Conservation (phyloP, 1,140 invertebrate genomes). For the Prorops nasuta region DNA sequence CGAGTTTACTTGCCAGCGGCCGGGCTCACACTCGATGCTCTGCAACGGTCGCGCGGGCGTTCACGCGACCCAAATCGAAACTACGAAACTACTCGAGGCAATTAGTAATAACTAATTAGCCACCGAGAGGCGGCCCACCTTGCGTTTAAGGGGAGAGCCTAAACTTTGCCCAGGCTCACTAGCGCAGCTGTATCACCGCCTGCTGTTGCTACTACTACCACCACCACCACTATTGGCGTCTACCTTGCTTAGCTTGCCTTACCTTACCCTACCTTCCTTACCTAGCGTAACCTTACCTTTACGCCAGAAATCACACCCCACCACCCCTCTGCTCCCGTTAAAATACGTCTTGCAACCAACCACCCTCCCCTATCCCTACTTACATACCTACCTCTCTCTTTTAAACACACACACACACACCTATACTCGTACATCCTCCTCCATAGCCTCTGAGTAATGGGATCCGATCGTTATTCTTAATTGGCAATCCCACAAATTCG, state of each 20-base stretch:
- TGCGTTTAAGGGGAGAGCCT: neutral
- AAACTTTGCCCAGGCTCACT: slow-evolving; percentile 13
- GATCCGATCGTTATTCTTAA: slow-evolving; percentile 22
- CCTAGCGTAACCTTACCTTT: too few species aligned
- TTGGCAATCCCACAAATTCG: slow-evolving; percentile 9
- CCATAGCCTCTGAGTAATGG: too few species aligned
- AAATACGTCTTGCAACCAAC: slow-evolving; percentile 1
- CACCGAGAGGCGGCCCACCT: slow-evolving; percentile 8
- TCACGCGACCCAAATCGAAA: slow-evolving; percentile 19
- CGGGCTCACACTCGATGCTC: too few species aligned
- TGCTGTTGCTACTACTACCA: too few species aligned
- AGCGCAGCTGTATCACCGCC: slow-evolving; percentile 8
- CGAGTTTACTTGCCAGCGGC: neutral
- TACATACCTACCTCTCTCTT: too few species aligned
- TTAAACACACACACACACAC: too few species aligned
- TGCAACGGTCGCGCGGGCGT: neutral
- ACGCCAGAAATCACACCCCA: slow-evolving; percentile 11
- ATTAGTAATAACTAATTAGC: slow-evolving; percentile 38
- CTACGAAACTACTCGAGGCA: slow-evolving; percentile 27
- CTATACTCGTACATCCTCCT: too few species aligned
- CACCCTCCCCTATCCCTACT: too few species aligned
- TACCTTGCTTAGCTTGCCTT: too few species aligned
- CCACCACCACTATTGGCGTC: too few species aligned
- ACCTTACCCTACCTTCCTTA: too few species aligned
- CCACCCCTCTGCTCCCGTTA: slow-evolving; percentile 4